Conservation (phyloP, 2,888 invertebrate genomes). For the Agriopis marginaria region DNA sequence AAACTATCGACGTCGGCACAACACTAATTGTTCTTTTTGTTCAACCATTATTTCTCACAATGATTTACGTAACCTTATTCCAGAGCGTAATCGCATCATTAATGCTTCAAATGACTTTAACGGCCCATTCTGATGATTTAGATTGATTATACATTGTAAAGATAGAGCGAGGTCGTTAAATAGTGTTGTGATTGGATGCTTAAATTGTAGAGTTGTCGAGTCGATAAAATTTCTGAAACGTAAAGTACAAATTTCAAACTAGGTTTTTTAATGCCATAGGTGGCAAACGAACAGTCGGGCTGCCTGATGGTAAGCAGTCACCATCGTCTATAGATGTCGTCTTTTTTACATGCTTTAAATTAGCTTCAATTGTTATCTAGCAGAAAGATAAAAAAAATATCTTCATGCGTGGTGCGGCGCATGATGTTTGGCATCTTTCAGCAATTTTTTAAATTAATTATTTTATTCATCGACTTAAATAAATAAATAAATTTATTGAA, state of each 20-base stretch:
- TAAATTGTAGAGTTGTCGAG: conserved; percentile 31
- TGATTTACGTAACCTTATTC: conserved; percentile 76
- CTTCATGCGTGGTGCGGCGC: too few relatives aligned
- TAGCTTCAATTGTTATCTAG: too few relatives aligned
- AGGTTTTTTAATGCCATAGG: too few relatives aligned
- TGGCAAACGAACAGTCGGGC: too few relatives aligned
- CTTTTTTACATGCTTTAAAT: too few relatives aligned
- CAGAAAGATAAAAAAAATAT: too few relatives aligned
- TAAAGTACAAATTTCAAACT: not conserved
- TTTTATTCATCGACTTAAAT: too few relatives aligned
- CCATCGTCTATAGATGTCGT: too few relatives aligned
- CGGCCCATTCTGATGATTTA: conserved; percentile 72
- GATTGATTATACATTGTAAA: conserved; percentile 66
- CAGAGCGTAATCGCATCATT: conserved; percentile 73
- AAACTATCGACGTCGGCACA: conserved; percentile 81
- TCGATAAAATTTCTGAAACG: conserved; percentile 18
- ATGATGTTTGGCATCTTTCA: too few relatives aligned
- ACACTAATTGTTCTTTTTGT: conserved; percentile 83
- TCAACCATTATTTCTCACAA: conserved; percentile 72
- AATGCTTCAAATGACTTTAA: conserved; percentile 75
- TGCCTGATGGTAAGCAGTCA: too few relatives aligned
- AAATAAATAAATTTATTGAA: too few relatives aligned
- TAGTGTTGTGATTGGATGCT: conserved; percentile 44
- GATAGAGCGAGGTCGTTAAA: conserved; percentile 53
- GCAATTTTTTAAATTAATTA: too few relatives aligned